Percentiles rank a stretch among this genome's conserved stretches.
Conservation (phyloP, 2,113 vertebrate genomes). For the Genyomyrus donnyi region DNA sequence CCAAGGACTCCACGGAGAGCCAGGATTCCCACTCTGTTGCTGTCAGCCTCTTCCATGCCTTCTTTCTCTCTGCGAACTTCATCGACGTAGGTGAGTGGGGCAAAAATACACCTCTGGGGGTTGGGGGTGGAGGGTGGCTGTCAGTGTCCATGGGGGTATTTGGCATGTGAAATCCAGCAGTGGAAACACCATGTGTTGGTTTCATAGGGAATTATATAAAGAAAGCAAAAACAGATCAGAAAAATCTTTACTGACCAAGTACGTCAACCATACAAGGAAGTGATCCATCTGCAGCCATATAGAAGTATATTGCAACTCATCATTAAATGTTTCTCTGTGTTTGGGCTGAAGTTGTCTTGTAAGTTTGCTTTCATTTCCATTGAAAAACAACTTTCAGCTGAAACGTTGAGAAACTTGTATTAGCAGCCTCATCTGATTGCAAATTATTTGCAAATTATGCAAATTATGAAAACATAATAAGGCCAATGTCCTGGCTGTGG, state of each 20-base stretch:
- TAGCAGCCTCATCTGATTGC: neutral
- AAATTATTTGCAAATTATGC: neutral
- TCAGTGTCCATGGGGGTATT: neutral
- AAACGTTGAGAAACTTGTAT: neutral
- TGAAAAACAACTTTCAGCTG: neutral
- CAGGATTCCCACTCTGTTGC: slow-evolving; percentile 42
- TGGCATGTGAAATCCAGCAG: neutral
- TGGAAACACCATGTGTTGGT: neutral
- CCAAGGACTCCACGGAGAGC: neutral
- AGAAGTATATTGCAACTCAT: neutral
- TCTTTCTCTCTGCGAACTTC: slow-evolving; percentile 56
- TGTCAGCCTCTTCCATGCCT: slow-evolving; percentile 41
- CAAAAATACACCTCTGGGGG: neutral
- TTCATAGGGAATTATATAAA: neutral
- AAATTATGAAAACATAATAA: neutral
- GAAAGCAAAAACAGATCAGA: neutral
- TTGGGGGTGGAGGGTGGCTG: neutral
- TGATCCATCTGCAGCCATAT: neutral
- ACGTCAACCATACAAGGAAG: neutral
- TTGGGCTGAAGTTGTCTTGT: neutral
- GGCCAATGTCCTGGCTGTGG: neutral
- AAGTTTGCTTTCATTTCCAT: neutral
- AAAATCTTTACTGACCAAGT: neutral
- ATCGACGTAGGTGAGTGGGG: slow-evolving; percentile 53
- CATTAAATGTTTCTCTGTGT: neutral